These are phyloP conservation scores for Liasis olivaceus DNA, from an alignment of 2,797 vertebrate species.

Conservation along the genomic window DNA sequence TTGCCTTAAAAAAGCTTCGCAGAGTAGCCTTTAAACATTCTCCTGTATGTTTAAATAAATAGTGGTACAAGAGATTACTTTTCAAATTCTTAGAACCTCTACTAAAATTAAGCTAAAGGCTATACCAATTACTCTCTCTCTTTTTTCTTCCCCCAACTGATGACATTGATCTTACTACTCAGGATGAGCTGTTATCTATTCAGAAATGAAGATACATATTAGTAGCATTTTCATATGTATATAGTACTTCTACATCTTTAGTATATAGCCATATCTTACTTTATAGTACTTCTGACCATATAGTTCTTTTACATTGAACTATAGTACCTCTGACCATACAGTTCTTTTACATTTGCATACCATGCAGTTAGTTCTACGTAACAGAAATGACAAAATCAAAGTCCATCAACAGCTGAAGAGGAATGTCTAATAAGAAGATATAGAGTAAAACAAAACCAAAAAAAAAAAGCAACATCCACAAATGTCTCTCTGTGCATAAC, in stretches of 20 bases:
- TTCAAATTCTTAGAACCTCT: background rate
- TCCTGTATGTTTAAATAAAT: background rate
- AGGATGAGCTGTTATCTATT: background rate
- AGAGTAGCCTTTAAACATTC: background rate
- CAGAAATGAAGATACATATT: background rate
- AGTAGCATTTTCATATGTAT: background rate
- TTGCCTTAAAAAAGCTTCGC: background rate
- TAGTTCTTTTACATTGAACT: background rate
- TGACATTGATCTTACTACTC: background rate
- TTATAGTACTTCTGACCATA: background rate
- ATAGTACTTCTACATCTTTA: background rate
- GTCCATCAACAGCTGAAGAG: background rate
- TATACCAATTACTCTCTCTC: background rate
- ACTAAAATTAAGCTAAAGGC: background rate
- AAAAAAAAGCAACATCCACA: background rate
- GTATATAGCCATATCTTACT: background rate
- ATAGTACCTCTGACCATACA: background rate
- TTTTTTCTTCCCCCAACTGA: background rate
- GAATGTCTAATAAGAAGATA: slow-evolving; percentile 28
- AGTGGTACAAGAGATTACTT: background rate
- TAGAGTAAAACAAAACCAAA: slow-evolving; percentile 26
- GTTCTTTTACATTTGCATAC: background rate
- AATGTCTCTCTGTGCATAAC: slow-evolving; percentile 7
- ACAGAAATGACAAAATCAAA: background rate
- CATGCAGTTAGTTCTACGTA: background rate